Percentiles rank a stretch among this genome's conserved stretches.
Conservation (phyloP, 2,797 vertebrate genomes). For the Pelodytes ibericus region DNA sequence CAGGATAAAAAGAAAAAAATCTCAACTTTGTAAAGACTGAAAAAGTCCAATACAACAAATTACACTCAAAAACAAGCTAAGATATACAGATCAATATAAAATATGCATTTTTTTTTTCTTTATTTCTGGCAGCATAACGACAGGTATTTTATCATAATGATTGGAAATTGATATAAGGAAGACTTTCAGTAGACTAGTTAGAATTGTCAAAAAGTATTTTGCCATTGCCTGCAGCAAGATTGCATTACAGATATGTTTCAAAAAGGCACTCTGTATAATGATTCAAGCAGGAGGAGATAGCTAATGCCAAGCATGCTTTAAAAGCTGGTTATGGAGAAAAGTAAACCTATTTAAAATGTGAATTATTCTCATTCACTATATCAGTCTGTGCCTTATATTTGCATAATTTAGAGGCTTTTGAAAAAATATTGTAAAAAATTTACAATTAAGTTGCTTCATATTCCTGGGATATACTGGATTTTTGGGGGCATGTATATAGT, state of each 20-base stretch:
- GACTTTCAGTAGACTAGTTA: slow-evolving; percentile 11
- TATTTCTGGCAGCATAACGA: not conserved
- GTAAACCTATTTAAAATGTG: not conserved
- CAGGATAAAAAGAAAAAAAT: not conserved
- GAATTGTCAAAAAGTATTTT: slow-evolving; percentile 1
- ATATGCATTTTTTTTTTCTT: not conserved
- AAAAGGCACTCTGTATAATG: not conserved
- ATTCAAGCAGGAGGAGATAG: not conserved
- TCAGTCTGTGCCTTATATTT: too few relatives aligned
- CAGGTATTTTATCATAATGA: slow-evolving; percentile 13
- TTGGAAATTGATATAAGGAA: slow-evolving; percentile 19
- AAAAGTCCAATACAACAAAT: slow-evolving; percentile 25
- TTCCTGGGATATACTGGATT: too few relatives aligned
- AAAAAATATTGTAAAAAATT: too few relatives aligned
- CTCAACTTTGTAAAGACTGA: slow-evolving; percentile 22
- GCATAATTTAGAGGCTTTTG: too few relatives aligned
- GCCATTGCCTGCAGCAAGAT: not conserved
- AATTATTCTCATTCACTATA: not conserved
- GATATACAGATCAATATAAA: slow-evolving; percentile 26
- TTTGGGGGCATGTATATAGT: too few relatives aligned
- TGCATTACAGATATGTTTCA: slow-evolving; percentile 6
- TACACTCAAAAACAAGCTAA: slow-evolving; percentile 12
- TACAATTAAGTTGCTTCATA: too few relatives aligned
- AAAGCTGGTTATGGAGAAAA: not conserved
- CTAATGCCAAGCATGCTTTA: not conserved